Conservation (phyloP, 2,113 vertebrate species). For the Grus americana region DNA sequence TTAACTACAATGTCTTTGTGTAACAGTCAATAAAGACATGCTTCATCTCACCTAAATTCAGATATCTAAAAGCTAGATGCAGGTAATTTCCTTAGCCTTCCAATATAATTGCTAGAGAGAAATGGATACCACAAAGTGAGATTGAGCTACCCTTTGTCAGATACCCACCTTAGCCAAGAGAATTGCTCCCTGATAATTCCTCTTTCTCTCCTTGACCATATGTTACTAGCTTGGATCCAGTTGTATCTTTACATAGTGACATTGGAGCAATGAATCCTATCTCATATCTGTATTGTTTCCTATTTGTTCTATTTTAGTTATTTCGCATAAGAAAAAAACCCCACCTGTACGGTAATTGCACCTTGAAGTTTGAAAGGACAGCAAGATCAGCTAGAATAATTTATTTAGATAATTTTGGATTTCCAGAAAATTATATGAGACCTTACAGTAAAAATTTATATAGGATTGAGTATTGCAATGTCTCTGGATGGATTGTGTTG, state of each 20-base stretch:
- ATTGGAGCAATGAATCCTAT: not conserved
- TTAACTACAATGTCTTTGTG: slow-evolving; percentile 10
- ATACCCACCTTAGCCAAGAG: not conserved
- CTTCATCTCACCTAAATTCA: slow-evolving; percentile 31
- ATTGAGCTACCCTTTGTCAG: not conserved
- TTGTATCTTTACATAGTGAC: not conserved
- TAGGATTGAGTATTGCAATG: not conserved
- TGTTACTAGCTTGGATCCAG: not conserved
- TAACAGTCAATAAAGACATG: slow-evolving; percentile 13
- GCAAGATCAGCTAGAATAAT: not conserved
- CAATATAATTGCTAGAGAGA: not conserved
- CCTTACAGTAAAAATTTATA: not conserved
- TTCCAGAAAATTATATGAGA: not conserved
- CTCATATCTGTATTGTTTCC: not conserved
- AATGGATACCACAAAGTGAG: not conserved
- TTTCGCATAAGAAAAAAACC: not conserved
- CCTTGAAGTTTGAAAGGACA: not conserved
- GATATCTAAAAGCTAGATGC: not conserved
- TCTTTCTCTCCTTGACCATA: not conserved
- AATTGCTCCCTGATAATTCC: not conserved
- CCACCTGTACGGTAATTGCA: not conserved
- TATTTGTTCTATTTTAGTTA: not conserved
- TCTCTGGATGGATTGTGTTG: rapidly evolving
- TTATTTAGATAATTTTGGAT: not conserved
- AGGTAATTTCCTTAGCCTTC: not conserved